Conservation (phyloP, 92 coral and sea anemone genomes). For the Nematostella vectensis region DNA sequence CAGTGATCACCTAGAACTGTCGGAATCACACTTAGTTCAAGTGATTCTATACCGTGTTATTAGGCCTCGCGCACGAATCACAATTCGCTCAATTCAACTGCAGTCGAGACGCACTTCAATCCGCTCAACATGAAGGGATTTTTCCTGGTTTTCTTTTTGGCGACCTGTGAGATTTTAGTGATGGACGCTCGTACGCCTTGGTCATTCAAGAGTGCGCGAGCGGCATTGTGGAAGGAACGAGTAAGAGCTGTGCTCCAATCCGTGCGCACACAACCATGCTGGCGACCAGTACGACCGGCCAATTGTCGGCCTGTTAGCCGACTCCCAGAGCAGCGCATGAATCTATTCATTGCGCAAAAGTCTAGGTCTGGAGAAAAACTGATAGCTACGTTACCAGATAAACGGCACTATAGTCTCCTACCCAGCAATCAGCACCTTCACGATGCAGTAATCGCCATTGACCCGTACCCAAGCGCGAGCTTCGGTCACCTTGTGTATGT, state of each 20-base stretch:
- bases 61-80: too few species aligned
- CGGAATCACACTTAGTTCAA: too few species aligned
- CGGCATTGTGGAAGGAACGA: conserved; percentile 62
- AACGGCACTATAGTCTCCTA: conserved; percentile 31
- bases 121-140: not conserved
- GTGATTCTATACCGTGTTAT: too few species aligned
- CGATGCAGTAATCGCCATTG: conserved; percentile 77
- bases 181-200: too few species aligned
- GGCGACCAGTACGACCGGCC: conserved; percentile 37
- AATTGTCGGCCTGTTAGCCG: conserved; percentile 45
- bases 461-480: conserved; percentile 81
- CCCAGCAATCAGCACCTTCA: conserved; percentile 27
- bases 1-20: too few species aligned
- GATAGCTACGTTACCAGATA: conserved; percentile 61
- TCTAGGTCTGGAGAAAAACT: conserved; percentile 23
- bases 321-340: conserved; percentile 50
- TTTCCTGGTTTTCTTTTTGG: not conserved
- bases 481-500: conserved; percentile 84
- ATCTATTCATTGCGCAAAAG: conserved; percentile 68
- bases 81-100: too few species aligned
- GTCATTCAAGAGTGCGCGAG: too few species aligned
- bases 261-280: conserved; percentile 56
- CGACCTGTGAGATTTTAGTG: conserved; percentile 1
- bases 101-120: not conserved
- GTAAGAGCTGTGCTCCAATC: conserved; percentile 45